phyloP scores from a whole-genome alignment of 2,797 vertebrate genomes.

The Lycodopsis pacificus region DNA sequence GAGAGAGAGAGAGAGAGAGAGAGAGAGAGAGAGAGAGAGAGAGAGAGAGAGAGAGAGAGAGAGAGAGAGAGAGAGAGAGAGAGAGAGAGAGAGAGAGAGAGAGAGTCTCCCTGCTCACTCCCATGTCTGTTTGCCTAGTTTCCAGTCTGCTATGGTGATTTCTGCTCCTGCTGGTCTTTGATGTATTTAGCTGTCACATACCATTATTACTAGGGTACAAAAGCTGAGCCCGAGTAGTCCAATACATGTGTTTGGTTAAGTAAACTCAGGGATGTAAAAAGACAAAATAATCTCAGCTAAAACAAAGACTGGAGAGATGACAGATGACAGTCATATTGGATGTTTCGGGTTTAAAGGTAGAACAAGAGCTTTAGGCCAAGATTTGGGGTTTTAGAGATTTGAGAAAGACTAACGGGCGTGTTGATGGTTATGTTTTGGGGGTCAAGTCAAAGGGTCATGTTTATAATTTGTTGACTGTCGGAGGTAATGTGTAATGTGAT shows the following conservation, averaged over 20 bases:
- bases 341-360: constrained; percentile 16
- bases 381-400: constrained; percentile 27
- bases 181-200: constrained; percentile 40
- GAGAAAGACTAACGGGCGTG: constrained; percentile 24
- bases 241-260: constrained; percentile 26
- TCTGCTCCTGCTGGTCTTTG: constrained; percentile 42
- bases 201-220: constrained; percentile 1
- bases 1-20: not conserved
- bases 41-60: not conserved
- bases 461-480: constrained; percentile 54
- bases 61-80: constrained; percentile 9
- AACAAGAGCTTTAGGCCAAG: constrained; percentile 12
- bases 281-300: constrained; percentile 1
- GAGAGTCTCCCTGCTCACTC: constrained; percentile 2
- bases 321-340: not conserved
- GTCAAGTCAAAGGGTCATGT: constrained; percentile 60
- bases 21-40: not conserved
- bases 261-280: constrained; percentile 3
- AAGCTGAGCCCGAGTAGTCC: not conserved
- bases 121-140: constrained; percentile 21
- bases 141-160: constrained; percentile 29
- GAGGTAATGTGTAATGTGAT: constrained; percentile 68
- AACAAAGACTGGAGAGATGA: constrained; percentile 1
- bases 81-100: not conserved
- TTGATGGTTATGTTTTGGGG: constrained; percentile 9